Evolutionary conservation across 2,888 invertebrate species (phyloP).

Genomic region (Malachius bipustulatus): DNA sequence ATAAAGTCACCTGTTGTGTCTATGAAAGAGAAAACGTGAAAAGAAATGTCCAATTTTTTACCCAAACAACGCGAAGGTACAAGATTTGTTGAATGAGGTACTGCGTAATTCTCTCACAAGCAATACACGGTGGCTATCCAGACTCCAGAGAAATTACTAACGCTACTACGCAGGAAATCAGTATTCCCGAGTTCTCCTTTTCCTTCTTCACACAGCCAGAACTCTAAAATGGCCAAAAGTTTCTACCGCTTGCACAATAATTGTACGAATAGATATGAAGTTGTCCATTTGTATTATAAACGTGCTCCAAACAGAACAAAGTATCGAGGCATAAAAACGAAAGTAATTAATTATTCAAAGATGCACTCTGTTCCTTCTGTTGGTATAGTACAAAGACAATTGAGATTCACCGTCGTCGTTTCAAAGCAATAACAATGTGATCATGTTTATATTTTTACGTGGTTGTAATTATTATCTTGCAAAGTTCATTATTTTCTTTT

Average conservation of each 20-base stretch:
- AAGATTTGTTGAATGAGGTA: slow-evolving; percentile 24
- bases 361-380: slow-evolving; percentile 24
- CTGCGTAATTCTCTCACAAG: slow-evolving; percentile 31
- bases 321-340: slow-evolving; percentile 25
- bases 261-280: slow-evolving; percentile 29
- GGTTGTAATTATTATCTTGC: no score
- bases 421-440: no score
- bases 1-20: slow-evolving; percentile 1
- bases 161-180: slow-evolving; percentile 31
- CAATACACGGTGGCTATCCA: slow-evolving; percentile 32
- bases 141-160: slow-evolving; percentile 32
- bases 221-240: slow-evolving; percentile 29
- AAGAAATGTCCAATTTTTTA: slow-evolving; percentile 2
- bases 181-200: slow-evolving; percentile 29
- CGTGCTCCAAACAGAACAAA: slow-evolving; percentile 19
- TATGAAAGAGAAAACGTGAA: slow-evolving; percentile 5
- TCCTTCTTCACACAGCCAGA: slow-evolving; percentile 21
- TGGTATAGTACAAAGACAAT: slow-evolving; percentile 28
- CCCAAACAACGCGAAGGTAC: neutral
- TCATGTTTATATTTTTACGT: no score
- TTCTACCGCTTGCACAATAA: slow-evolving; percentile 30
- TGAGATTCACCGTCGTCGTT: slow-evolving; percentile 27
- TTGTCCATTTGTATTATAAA: no score
- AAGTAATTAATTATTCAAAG: slow-evolving; percentile 28
- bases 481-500: slow-evolving; percentile 4